Conservation (phyloP, 1,140 invertebrate genomes). For the Calosoma granatense region DNA sequence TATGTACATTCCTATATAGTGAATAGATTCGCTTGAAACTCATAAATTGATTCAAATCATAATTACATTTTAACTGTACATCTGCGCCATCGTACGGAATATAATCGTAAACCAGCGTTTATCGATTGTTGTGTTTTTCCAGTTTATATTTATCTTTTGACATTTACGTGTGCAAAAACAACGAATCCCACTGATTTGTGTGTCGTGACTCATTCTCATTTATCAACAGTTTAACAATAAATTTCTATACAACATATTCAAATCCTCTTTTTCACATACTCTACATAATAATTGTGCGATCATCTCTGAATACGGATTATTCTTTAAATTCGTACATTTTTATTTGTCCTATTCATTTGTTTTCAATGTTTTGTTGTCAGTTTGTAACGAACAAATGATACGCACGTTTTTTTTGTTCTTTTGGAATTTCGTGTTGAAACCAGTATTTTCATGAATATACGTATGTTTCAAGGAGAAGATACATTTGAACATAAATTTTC, state of each 20-base stretch:
- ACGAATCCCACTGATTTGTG: not conserved
- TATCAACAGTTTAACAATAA: constrained; percentile 2
- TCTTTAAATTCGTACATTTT: not conserved
- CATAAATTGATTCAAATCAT: too few relatives aligned
- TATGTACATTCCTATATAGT: too few relatives aligned
- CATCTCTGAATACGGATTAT: not conserved
- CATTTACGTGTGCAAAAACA: constrained; percentile 4
- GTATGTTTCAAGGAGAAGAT: too few relatives aligned
- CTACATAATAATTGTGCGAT: not conserved
- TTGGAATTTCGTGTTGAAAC: not conserved
- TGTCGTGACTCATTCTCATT: not conserved
- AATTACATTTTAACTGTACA: too few relatives aligned
- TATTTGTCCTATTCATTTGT: not conserved
- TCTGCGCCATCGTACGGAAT: too few relatives aligned
- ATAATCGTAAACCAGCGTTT: too few relatives aligned
- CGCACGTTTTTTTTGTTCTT: not conserved
- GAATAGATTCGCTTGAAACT: too few relatives aligned
- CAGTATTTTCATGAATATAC: too few relatives aligned
- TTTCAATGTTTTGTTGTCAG: not conserved
- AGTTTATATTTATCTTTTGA: too few relatives aligned
- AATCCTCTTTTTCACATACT: not conserved
- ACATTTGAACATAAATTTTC: too few relatives aligned
- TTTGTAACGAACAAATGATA: not conserved
- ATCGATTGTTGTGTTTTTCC: too few relatives aligned
- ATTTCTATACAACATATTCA: not conserved